phyloP scores from a whole-genome alignment of 2,113 vertebrate species.

The Rhombomys opimus region DNA sequence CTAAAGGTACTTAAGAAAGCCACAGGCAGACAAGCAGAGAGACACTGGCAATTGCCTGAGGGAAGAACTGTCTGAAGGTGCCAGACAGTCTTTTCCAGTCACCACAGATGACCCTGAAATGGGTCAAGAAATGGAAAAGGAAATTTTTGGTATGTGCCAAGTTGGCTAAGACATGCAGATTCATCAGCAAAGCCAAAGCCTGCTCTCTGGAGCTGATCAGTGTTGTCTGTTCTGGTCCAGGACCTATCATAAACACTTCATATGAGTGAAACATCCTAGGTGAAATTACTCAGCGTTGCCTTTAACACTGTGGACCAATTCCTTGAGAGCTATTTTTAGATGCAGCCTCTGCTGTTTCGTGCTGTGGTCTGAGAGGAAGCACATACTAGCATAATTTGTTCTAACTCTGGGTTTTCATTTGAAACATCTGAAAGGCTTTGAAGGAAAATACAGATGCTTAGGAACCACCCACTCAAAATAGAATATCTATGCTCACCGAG shows the following conservation, averaged over 20 bases:
- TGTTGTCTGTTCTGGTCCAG: not conserved
- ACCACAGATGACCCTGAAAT: not conserved
- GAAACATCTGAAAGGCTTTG: constrained; percentile 60
- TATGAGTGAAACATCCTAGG: not conserved
- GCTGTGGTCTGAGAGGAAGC: constrained; percentile 45
- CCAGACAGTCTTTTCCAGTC: not conserved
- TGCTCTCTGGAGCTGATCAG: not conserved
- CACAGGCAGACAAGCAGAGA: constrained; percentile 1
- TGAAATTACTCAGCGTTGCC: constrained; percentile 50
- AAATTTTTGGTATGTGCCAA: not conserved
- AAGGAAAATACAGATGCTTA: constrained; percentile 47
- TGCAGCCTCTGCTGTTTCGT: constrained; percentile 64
- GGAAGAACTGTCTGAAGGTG: not conserved
- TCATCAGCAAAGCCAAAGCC: constrained; percentile 15
- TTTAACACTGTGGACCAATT: constrained; percentile 9
- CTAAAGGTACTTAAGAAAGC: not conserved
- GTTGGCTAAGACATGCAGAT: not conserved
- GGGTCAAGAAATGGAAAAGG: not conserved
- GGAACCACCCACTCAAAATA: constrained; percentile 33
- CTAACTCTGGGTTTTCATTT: constrained; percentile 50
- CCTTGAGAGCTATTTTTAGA: constrained; percentile 54
- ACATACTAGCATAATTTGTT: constrained; percentile 38
- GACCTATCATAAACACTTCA: constrained; percentile 2
- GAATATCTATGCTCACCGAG: not conserved
- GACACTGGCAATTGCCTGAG: not conserved